phyloP scores from a whole-genome alignment of 2,113 vertebrate genomes.

The Lepus timidus region DNA sequence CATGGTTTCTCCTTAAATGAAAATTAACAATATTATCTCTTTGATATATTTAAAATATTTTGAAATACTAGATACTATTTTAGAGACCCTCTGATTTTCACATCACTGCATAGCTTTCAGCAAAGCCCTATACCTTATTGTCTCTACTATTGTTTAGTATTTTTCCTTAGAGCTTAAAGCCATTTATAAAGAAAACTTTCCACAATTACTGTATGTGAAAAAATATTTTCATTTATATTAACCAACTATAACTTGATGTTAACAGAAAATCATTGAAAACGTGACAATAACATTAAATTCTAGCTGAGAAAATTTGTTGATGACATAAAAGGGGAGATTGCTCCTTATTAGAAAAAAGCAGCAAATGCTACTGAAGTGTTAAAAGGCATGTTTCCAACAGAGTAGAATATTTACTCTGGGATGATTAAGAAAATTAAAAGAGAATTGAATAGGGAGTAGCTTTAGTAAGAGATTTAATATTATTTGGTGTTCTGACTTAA shows the following conservation, averaged over 20 bases:
- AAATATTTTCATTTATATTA: neutral
- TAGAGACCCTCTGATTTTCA: neutral
- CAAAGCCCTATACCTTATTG: neutral
- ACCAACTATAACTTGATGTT: neutral
- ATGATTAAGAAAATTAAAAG: neutral
- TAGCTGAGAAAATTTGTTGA: neutral
- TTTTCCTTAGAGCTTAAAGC: neutral
- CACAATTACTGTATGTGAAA: neutral
- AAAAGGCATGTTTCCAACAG: neutral
- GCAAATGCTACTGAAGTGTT: neutral
- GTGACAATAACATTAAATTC: slow-evolving; percentile 11
- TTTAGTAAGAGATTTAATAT: neutral
- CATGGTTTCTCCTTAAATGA: neutral
- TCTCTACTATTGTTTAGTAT: neutral
- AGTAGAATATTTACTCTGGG: neutral
- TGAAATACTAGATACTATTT: neutral
- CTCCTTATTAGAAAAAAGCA: neutral
- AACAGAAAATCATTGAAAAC: neutral
- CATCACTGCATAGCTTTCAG: neutral
- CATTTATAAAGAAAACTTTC: neutral
- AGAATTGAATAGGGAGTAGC: neutral
- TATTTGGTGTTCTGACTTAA: neutral
- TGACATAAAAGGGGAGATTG: neutral
- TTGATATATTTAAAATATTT: neutral
- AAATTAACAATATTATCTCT: neutral